Evolutionary conservation across 1,140 invertebrate genomes (phyloP).

Genomic region (Notospermus geniculatus): DNA sequence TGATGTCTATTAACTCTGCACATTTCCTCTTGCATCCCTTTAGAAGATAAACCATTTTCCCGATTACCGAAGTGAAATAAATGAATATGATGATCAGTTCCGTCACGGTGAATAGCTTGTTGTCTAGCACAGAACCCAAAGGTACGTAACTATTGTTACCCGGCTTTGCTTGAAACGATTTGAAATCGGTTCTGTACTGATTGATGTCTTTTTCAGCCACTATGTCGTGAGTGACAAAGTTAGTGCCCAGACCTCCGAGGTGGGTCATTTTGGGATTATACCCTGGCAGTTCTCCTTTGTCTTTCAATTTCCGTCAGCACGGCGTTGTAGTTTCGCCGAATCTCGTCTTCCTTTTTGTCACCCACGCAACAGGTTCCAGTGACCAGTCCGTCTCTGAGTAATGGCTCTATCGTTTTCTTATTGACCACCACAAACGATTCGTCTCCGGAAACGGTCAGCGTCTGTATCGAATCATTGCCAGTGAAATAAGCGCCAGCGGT

Average conservation of each 20-base stretch:
- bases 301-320: no score
- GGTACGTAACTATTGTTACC: conserved; percentile 4
- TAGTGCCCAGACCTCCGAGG: neutral
- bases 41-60: neutral
- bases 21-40: neutral
- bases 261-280: neutral
- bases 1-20: neutral
- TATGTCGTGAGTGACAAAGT: neutral
- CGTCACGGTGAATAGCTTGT: conserved; percentile 1
- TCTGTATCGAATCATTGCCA: neutral
- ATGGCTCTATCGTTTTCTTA: no score
- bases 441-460: neutral
- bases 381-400: no score
- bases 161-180: neutral
- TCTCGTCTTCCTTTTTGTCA: no score
- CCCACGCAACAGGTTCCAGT: no score
- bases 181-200: neutral
- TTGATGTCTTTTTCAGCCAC: neutral
- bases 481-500: neutral
- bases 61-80: neutral
- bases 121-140: neutral
- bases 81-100: neutral
- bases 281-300: no score
- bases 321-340: no score
- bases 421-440: neutral